Evolutionary conservation across 2,888 invertebrate genomes (phyloP).

Genomic region (Luperina nickerlii): DNA sequence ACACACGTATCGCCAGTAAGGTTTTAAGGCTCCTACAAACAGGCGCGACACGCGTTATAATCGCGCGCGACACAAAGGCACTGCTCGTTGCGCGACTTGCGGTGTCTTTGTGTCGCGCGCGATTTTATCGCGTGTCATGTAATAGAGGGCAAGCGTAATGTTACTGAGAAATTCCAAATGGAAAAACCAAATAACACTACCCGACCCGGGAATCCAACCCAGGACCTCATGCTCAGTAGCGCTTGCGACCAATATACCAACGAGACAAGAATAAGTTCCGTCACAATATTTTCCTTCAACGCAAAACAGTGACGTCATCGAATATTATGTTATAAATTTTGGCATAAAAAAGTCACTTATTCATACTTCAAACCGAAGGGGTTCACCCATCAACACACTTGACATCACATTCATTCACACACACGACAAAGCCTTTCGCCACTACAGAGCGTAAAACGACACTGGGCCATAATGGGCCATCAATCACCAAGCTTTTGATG

Average conservation of each 20-base stretch:
- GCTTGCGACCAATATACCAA: too few relatives aligned
- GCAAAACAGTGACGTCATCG: neutral
- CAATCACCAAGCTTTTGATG: slow-evolving; percentile 61
- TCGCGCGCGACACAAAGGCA: too few relatives aligned
- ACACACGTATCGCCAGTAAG: neutral
- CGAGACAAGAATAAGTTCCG: neutral
- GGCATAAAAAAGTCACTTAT: neutral
- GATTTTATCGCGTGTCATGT: too few relatives aligned
- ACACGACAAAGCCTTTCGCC: slow-evolving; percentile 19
- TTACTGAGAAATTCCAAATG: too few relatives aligned
- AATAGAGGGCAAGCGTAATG: too few relatives aligned
- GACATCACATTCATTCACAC: slow-evolving; percentile 14
- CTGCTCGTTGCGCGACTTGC: too few relatives aligned
- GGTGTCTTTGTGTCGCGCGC: too few relatives aligned
- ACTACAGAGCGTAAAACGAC: slow-evolving; percentile 35
- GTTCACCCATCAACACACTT: slow-evolving; percentile 24
- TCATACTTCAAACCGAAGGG: neutral
- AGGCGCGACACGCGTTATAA: too few relatives aligned
- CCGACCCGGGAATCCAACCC: too few relatives aligned
- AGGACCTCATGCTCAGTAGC: too few relatives aligned
- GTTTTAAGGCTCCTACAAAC: too few relatives aligned
- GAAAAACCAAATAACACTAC: too few relatives aligned
- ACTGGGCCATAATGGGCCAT: slow-evolving; percentile 55
- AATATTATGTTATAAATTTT: neutral
- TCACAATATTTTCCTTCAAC: neutral